phyloP scores from a whole-genome alignment of 2,113 vertebrate genomes.

The Terrapene triunguis region DNA sequence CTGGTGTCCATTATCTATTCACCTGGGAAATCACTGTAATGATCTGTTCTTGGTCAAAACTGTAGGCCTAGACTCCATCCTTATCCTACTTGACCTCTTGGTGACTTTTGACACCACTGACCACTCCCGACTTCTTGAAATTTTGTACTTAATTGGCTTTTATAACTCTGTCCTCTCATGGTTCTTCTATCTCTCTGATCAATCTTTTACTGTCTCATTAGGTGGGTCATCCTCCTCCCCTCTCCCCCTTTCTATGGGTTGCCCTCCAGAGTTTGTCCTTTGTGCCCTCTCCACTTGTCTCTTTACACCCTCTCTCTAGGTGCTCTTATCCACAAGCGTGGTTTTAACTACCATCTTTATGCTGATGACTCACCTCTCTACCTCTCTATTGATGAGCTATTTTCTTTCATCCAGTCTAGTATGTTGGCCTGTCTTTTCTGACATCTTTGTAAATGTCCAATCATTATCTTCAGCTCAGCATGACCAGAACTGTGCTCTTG shows the following conservation, averaged over 20 bases:
- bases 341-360: neutral
- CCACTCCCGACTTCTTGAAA: too few species aligned
- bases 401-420: neutral
- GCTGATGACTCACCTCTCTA: neutral
- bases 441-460: neutral
- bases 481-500: neutral
- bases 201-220: neutral
- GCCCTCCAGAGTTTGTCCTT: neutral
- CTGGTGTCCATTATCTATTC: too few species aligned
- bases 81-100: too few species aligned
- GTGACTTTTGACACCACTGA: too few species aligned
- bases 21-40: too few species aligned
- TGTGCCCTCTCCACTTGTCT: neutral
- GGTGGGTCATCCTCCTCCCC: neutral
- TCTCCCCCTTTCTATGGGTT: neutral
- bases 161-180: too few species aligned
- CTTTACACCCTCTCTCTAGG: neutral
- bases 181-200: neutral
- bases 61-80: too few species aligned
- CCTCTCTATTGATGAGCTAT: neutral
- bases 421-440: neutral
- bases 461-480: neutral
- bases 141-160: too few species aligned
- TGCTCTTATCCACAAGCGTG: neutral
- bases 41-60: too few species aligned